Percentiles rank a stretch among this genome's conserved stretches.
Conservation (phyloP, 2,113 vertebrate genomes). For the Sylvietta virens region DNA sequence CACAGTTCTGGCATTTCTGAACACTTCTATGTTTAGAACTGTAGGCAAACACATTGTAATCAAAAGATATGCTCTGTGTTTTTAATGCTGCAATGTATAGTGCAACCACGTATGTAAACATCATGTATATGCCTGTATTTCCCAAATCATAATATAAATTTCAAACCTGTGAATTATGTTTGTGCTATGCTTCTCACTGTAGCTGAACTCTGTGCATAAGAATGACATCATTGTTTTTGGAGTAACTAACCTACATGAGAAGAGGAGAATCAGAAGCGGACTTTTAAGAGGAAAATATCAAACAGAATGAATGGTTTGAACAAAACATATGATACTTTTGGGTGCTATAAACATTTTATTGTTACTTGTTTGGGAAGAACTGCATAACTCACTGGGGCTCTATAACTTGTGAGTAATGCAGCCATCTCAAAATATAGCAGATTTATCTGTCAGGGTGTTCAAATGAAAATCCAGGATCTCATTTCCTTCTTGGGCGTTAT, state of each 20-base stretch:
- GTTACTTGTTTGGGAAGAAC: constrained; percentile 45
- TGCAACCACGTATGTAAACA: neutral
- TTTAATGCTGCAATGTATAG: neutral
- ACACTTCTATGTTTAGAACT: neutral
- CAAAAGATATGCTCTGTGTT: neutral
- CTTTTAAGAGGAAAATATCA: constrained; percentile 36
- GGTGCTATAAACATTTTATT: constrained; percentile 43
- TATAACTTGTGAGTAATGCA: constrained; percentile 24
- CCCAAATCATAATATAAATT: neutral
- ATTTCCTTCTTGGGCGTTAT: neutral
- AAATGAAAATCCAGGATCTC: constrained; percentile 1
- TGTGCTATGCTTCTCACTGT: neutral
- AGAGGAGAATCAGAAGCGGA: constrained; percentile 1
- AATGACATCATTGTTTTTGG: constrained; percentile 32
- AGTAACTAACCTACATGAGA: neutral
- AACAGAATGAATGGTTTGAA: constrained; percentile 31
- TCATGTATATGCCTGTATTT: neutral
- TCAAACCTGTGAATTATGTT: neutral
- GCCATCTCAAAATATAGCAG: constrained; percentile 9
- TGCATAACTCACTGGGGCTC: constrained; percentile 9
- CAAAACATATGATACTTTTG: neutral
- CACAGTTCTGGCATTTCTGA: neutral
- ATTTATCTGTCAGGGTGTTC: constrained; percentile 22
- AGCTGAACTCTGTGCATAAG: neutral
- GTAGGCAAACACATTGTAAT: neutral